A percentile compares a stretch with the other conserved stretches of the same genome.
These are phyloP conservation scores for Plebejus anna DNA, from an alignment of 2,888 invertebrate genomes.

Conservation along the genomic window DNA sequence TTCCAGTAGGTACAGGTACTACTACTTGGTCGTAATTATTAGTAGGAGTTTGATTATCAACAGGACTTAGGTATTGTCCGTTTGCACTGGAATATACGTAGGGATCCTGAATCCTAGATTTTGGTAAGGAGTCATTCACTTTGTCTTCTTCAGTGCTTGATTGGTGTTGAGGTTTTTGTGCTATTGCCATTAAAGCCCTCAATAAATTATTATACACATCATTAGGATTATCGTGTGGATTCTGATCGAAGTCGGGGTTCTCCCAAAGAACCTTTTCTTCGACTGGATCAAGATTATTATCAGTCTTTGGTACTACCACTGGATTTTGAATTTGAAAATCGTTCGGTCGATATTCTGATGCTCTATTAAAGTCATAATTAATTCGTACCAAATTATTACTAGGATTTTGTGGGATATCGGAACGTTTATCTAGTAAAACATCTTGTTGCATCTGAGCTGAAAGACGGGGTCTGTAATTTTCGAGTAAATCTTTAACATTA, in stretches of 20 bases:
- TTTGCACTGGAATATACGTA: neutral
- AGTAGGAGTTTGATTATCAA: neutral
- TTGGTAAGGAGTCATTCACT: neutral
- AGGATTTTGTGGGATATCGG: neutral
- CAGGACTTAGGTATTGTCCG: neutral
- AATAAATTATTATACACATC: neutral
- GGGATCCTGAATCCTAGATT: neutral
- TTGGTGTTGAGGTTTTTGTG: neutral
- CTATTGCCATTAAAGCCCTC: neutral
- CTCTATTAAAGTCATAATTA: neutral
- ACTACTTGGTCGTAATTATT: neutral
- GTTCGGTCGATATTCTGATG: neutral
- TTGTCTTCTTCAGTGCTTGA: neutral
- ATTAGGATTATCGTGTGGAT: neutral
- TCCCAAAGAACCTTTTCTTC: neutral
- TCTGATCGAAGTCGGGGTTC: neutral
- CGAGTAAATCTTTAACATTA: slow-evolving; percentile 3
- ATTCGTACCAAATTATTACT: neutral
- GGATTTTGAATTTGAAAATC: neutral
- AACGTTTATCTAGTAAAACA: neutral
- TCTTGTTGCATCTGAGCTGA: neutral
- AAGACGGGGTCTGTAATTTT: neutral
- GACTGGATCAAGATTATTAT: neutral
- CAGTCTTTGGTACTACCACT: neutral
- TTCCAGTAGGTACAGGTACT: neutral